phyloP scores from a whole-genome alignment of 2,888 invertebrate species.

The Euclidia mi region DNA sequence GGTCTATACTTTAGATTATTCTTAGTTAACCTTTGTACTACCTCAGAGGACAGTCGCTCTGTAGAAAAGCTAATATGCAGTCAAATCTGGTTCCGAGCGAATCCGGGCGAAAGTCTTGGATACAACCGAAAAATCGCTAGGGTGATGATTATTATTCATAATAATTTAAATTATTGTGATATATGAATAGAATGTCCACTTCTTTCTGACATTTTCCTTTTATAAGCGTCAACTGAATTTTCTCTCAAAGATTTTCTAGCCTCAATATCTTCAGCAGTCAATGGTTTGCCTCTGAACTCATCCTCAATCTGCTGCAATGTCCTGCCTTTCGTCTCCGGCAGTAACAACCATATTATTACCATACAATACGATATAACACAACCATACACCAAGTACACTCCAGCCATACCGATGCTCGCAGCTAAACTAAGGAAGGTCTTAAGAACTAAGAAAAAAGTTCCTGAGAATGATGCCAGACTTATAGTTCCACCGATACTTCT shows the following conservation, averaged over 20 bases:
- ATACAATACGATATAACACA: constrained; percentile 85
- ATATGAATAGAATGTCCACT: constrained; percentile 28
- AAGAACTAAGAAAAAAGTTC: constrained; percentile 90
- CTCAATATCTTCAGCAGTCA: constrained; percentile 51
- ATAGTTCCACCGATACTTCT: constrained; percentile 91
- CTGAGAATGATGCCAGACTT: constrained; percentile 87
- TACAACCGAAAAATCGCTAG: too few relatives aligned
- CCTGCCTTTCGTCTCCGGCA: constrained; percentile 92
- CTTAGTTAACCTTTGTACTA: too few relatives aligned
- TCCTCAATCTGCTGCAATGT: constrained; percentile 92
- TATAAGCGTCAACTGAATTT: constrained; percentile 58
- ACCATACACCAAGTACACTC: constrained; percentile 89
- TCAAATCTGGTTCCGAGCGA: too few relatives aligned
- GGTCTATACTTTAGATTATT: too few relatives aligned
- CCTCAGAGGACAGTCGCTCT: too few relatives aligned
- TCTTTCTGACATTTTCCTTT: constrained; percentile 63
- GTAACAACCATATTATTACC: constrained; percentile 83
- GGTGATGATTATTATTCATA: too few relatives aligned
- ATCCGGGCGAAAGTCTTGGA: too few relatives aligned
- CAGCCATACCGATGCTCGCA: constrained; percentile 81
- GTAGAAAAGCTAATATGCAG: too few relatives aligned
- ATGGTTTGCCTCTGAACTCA: constrained; percentile 73
- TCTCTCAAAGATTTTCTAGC: constrained; percentile 59
- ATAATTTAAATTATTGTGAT: neutral
- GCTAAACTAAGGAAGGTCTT: constrained; percentile 90